Base-by-base conservation (phyloP, 2,113 vertebrate species). In the Melanerpes formicivorus region DNA sequence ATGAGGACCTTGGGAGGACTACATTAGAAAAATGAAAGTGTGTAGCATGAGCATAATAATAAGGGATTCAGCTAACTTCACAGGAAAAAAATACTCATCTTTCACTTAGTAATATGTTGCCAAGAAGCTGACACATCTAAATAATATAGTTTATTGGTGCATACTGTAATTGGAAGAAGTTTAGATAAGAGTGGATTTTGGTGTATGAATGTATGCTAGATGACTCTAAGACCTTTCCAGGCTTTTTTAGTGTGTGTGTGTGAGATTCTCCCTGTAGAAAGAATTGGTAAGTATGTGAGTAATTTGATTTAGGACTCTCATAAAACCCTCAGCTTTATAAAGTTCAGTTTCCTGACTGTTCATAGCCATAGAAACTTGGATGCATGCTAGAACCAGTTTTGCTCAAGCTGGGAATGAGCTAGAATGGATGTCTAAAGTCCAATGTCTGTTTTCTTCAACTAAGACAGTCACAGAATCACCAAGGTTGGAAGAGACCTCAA, bases 41-140 rank as follows among this genome's bases (percentile, higher is more conserved):
- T n/a, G 46, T 76, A 67, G 18, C 42, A 40, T 40, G 87, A 87
- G 25, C 52, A 90, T 80, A 88, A 84, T 84, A 64, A 64, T 74
- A 81, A 88, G 40, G 22, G 29, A 65, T 77, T 88, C 44, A 30
- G 7, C 22, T 50, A 80, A 50, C 37, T 56, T 66, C 23, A 14
- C 19, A 88, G 30, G 62, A 85, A 81, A 84, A 26, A 26, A 73
- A 81, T 69, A 29, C 22, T 78, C 7, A 58, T 72, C 26, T 52
- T 54, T 87, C 27, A 42, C 34, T 90, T 87, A n/a, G 40, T 84
- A 88, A 55, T 29, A 27, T 88, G 86, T 88, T 77, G 50, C 71
- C 62, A 84, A 81, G 59, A 80, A 81, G 79, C 69, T 94, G 89
- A 83, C 72, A 83, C 37, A 87, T 82, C 60, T 78, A 83, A 93